Evolutionary conservation across 2,888 invertebrate species (phyloP).

Genomic region (Drosophila niveifrons): DNA sequence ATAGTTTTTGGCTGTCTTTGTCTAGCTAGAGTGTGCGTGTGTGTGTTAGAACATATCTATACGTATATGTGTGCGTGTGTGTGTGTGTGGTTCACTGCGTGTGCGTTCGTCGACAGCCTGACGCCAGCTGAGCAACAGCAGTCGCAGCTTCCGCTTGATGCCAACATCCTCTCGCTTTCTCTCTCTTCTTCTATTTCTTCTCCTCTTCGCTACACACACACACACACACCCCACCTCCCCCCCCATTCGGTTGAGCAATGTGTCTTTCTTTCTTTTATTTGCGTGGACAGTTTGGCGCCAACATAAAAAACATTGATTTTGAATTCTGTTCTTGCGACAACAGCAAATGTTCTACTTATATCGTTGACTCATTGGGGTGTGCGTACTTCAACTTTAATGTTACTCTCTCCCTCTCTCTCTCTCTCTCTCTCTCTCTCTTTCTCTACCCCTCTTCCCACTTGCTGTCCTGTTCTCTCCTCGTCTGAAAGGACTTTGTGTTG

Average conservation of each 20-base stretch:
- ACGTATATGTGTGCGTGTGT: constrained; percentile 19
- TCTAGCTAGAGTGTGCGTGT: constrained; percentile 19
- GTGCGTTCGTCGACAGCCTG: constrained; percentile 61
- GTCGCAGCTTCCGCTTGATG: constrained; percentile 43
- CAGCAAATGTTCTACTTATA: constrained; percentile 24
- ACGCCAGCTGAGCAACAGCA: constrained; percentile 67
- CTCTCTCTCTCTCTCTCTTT: background rate
- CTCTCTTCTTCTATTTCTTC: background rate
- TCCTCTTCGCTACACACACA: background rate
- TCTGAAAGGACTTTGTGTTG: constrained; percentile 23
- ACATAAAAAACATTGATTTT: constrained; percentile 75
- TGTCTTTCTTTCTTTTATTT: constrained; percentile 64
- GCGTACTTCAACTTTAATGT: constrained; percentile 16
- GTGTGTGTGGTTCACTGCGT: constrained; percentile 29
- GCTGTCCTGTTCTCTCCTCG: background rate
- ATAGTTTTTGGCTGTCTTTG: constrained; percentile 50
- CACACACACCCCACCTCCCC: background rate
- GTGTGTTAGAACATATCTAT: constrained; percentile 1
- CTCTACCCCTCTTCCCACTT: background rate
- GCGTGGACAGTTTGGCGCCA: constrained; percentile 74
- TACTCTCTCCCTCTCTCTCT: background rate
- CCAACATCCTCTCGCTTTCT: constrained; percentile 14
- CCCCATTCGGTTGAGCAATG: constrained; percentile 1
- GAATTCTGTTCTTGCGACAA: constrained; percentile 44
- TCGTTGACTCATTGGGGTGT: constrained; percentile 20